Percentiles rank a stretch among this genome's conserved stretches.
These are phyloP conservation scores for Aeoliscus strigatus DNA, from an alignment of 2,797 vertebrate species.

Conservation along the genomic window DNA sequence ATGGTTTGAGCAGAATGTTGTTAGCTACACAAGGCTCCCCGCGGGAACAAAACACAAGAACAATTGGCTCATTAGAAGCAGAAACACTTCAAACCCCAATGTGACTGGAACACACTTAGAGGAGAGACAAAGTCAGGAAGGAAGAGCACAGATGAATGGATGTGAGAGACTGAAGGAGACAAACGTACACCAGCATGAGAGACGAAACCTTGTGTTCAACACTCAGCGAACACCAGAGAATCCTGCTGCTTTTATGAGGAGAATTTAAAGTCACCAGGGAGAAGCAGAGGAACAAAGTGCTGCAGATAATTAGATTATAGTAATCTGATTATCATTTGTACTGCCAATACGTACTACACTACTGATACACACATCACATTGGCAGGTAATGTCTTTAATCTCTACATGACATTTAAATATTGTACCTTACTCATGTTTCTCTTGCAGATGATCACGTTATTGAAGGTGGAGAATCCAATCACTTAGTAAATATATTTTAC, in stretches of 20 bases:
- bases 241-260: constrained; percentile 19
- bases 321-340: constrained; percentile 27
- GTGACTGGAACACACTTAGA: constrained; percentile 54
- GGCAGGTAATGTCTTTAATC: too few species aligned
- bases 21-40: constrained; percentile 55
- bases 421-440: too few species aligned
- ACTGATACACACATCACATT: too few species aligned
- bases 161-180: constrained; percentile 18
- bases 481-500: too few species aligned
- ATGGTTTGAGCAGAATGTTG: constrained; percentile 63
- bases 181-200: constrained; percentile 17
- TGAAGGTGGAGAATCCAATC: too few species aligned
- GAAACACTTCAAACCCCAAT: constrained; percentile 61
- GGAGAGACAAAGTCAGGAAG: constrained; percentile 52
- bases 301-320: constrained; percentile 32
- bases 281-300: constrained; percentile 14
- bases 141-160: constrained; percentile 56
- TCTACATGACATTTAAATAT: too few species aligned
- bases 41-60: constrained; percentile 60
- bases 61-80: constrained; percentile 70
- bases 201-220: constrained; percentile 23
- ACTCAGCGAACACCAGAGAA: constrained; percentile 15
- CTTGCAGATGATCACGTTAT: too few species aligned
- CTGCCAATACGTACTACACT: too few species aligned
- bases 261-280: constrained; percentile 22